Base-by-base conservation (phyloP, 2,113 vertebrate genomes). In the Xyliphius kryptos region DNA sequence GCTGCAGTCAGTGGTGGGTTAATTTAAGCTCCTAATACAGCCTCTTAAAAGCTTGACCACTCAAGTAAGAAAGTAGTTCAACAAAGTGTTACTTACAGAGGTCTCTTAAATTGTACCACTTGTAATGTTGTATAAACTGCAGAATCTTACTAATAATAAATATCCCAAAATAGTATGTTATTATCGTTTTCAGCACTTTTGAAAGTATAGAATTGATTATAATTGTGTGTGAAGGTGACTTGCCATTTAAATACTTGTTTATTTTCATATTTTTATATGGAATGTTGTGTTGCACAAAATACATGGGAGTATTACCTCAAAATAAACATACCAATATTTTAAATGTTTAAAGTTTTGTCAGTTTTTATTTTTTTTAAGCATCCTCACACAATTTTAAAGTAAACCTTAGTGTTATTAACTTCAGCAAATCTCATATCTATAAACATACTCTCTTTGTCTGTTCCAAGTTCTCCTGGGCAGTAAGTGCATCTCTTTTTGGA, bases 401-500 rank as follows among this genome's bases (percentile, higher is more conserved):
- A n/a, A n/a, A n/a, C n/a, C n/a, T n/a, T n/a, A n/a, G n/a, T n/a
- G n/a, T n/a, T n/a, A n/a, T n/a, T n/a, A n/a, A n/a, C n/a, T n/a
- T n/a, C n/a, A n/a, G n/a, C n/a, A n/a, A n/a, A n/a, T n/a, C n/a
- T n/a, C n/a, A n/a, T n/a, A n/a, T 32, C 63, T 86, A 83, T 16
- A 75, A 1, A 26, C 78, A 76, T 1, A 54, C 38, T 77, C 38
- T 86, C 67, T 87, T 87, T 20, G 73, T 9, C 1, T 76, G 63
- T 38, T 78, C 72, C 17, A 47, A 21, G 14, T 75, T 74, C 13
- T 79, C 71, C 21, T 70, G 58, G 1, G 51, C 57, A 63, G 9
- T n/a, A 3, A n/a, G n/a, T 0, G 61, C 57, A 6, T 77, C 73
- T 74, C 87, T 77, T 56, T 87, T 87, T 19, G 53, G 71, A 16